A percentile compares a stretch with the other conserved stretches of the same genome.
Conservation (phyloP, 2,888 invertebrate genomes). For the Diploptera punctata region DNA sequence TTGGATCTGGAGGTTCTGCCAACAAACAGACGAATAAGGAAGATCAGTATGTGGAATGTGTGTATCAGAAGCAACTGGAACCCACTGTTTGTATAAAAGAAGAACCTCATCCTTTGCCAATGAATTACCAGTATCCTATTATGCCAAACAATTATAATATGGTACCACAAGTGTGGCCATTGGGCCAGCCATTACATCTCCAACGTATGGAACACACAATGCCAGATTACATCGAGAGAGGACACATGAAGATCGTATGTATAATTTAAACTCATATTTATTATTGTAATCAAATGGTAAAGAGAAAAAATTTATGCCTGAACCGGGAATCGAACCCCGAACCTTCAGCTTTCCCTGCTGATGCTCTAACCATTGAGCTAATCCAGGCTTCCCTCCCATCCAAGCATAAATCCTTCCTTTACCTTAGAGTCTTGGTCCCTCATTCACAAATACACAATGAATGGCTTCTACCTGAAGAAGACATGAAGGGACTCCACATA, state of each 20-base stretch:
- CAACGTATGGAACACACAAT: constrained; percentile 9
- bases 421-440: no score
- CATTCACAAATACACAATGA: no score
- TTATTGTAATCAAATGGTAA: neutral
- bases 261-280: neutral
- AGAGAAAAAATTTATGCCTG: no score
- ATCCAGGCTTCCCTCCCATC: no score
- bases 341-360: no score
- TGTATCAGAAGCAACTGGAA: neutral
- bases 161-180: constrained; percentile 16
- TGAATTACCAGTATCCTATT: constrained; percentile 9
- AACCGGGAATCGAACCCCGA: no score
- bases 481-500: no score
- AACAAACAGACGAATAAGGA: constrained; percentile 1
- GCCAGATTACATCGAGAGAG: neutral
- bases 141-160: constrained; percentile 15
- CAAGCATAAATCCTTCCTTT: no score
- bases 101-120: neutral
- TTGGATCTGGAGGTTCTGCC: neutral
- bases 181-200: constrained; percentile 4
- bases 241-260: constrained; percentile 11
- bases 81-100: constrained; percentile 16
- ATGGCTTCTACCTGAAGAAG: no score
- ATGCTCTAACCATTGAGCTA: no score
- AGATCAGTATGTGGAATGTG: neutral